Evolutionary conservation across 2,113 vertebrate genomes (phyloP), one percentile per base, ranked within the genome.

Genomic region (Toxostoma redivivum): DNA sequence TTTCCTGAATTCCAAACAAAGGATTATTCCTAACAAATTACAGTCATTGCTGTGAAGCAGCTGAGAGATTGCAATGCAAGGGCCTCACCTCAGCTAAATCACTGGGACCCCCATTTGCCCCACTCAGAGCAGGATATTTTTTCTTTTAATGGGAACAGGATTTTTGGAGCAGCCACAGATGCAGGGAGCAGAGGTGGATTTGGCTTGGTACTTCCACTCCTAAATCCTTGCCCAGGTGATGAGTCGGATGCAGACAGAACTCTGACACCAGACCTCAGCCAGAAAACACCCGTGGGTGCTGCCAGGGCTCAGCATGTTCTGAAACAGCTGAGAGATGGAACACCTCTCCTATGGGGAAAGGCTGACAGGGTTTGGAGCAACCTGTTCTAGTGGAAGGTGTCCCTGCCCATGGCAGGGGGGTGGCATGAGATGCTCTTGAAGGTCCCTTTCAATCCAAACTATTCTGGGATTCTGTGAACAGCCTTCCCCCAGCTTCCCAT

Each of bases 181-280:
- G 57, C 27, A 25, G 22, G 66, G 38, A 80, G 56, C n/a, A 90
- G 25, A 70, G 35, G 13, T 22, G 44, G 15, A 11, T 47, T 69
- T 53, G 19, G 14, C 15, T 70, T 47, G 28, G 42, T 48, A 35
- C 42, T 24, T 44, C 19, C 21, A 65, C 9, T n/a, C 58, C 30
- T 2, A 5, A 47, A 69, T 60, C 35, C 8, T 47, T 48, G 38
- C n/a, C n/a, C 24, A 89, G 37, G 53, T 42, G 57, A 44, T 54
- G 30, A 85, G 22, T 3, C 0, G 0, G 37, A 37, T 5, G 1
- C 13, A 67, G 45, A 40, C 3, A 1, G 35, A 47, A n/a, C 44
- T 70, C 58, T 80, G 20, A 83, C 53, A 40, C 16, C 14, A 86
- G 23, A 54, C 7, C 71, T 45, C 53, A 79, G 42, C 15, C 42